Evolutionary conservation across 2,113 vertebrate genomes (phyloP).

Genomic region (Gobio gobio): DNA sequence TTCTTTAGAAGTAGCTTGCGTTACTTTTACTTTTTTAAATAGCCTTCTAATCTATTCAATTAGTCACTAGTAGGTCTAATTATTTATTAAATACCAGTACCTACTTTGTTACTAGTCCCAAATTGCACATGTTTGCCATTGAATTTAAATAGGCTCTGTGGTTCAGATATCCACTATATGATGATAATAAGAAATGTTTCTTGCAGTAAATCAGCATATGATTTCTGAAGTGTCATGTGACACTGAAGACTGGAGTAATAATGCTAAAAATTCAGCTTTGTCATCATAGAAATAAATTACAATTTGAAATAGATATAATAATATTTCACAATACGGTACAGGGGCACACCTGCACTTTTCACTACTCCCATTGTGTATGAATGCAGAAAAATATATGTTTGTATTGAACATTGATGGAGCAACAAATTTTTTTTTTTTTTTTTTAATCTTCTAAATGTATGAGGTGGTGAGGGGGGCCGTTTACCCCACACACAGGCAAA

Average conservation of each 20-base stretch:
- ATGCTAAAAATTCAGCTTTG: background rate
- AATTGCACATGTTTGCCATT: background rate
- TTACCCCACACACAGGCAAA: too few species aligned
- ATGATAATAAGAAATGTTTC: background rate
- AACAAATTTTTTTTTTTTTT: too few species aligned
- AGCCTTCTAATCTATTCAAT: background rate
- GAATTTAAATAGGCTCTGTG: background rate
- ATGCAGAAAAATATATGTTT: too few species aligned
- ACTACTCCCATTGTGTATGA: too few species aligned
- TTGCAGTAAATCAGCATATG: background rate
- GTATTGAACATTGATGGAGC: too few species aligned
- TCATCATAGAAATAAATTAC: background rate
- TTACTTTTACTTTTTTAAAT: slow-evolving; percentile 5
- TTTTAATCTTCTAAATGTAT: too few species aligned
- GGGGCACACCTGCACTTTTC: too few species aligned
- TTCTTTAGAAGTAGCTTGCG: background rate
- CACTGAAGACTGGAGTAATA: too few species aligned
- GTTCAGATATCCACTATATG: background rate
- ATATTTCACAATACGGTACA: background rate
- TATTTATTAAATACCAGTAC: slow-evolving; percentile 8
- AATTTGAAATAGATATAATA: background rate
- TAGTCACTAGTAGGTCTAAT: background rate
- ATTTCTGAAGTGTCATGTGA: background rate
- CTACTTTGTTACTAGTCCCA: background rate
- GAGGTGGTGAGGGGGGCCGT: too few species aligned